phyloP scores from a whole-genome alignment of 2,888 invertebrate species.

The Rhingia campestris region DNA sequence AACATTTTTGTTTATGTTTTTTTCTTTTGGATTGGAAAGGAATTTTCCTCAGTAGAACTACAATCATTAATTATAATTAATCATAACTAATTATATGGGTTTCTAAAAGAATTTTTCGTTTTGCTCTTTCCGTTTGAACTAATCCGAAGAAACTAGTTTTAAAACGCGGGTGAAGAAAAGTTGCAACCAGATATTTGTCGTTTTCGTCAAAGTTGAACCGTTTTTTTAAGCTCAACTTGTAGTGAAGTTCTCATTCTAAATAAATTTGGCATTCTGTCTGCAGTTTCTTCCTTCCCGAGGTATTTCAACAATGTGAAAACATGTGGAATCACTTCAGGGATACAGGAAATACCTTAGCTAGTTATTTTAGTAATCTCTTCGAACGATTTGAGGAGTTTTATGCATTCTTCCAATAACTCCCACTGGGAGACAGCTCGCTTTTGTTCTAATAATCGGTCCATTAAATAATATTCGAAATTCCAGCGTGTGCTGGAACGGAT shows the following conservation, averaged over 20 bases:
- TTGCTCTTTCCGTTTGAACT: background rate
- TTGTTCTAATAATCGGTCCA: no score
- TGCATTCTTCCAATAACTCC: conserved; percentile 49
- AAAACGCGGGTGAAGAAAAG: conserved; percentile 34
- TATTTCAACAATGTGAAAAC: conserved; percentile 60
- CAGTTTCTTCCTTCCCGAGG: conserved; percentile 25
- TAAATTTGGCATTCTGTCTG: conserved; percentile 8
- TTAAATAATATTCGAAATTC: no score
- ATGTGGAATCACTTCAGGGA: conserved; percentile 75
- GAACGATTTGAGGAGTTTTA: conserved; percentile 73
- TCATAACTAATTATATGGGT: conserved; percentile 63
- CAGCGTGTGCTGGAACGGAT: no score
- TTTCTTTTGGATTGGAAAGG: conserved; percentile 5
- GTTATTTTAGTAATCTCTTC: conserved; percentile 76
- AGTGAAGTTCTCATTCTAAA: conserved; percentile 70
- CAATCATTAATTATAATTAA: conserved; percentile 49
- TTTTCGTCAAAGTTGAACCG: conserved; percentile 25
- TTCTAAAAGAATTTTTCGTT: conserved; percentile 36
- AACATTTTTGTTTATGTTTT: background rate
- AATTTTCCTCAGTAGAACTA: background rate
- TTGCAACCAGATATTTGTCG: conserved; percentile 35
- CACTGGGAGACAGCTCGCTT: conserved; percentile 35
- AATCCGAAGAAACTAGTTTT: conserved; percentile 23
- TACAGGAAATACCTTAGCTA: conserved; percentile 70
- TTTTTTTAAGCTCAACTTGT: conserved; percentile 34